A percentile compares a stretch with the other conserved stretches of the same genome.
These are phyloP conservation scores for Tuberolachnus salignus DNA, from an alignment of 2,888 invertebrate species.

Conservation along the genomic window DNA sequence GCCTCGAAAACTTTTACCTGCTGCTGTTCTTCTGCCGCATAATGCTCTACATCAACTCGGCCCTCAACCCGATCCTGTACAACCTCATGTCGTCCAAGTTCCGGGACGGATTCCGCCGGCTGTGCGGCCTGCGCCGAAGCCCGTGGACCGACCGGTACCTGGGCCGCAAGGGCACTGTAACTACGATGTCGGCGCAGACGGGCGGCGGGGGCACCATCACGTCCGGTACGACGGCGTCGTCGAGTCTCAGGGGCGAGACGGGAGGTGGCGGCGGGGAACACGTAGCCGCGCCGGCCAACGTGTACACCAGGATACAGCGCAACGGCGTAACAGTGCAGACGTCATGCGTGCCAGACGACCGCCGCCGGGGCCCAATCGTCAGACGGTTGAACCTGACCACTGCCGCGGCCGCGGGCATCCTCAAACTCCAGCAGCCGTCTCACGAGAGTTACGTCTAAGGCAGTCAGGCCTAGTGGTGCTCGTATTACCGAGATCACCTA, in stretches of 20 bases:
- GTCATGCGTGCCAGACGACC: constrained; percentile 50
- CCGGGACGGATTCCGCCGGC: constrained; percentile 82
- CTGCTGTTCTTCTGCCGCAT: constrained; percentile 83
- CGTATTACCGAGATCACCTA: no score
- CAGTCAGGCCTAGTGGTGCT: no score
- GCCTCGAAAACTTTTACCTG: constrained; percentile 80
- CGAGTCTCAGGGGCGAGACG: constrained; percentile 22
- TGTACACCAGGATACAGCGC: constrained; percentile 58
- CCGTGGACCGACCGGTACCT: constrained; percentile 65
- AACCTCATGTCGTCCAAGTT: constrained; percentile 92
- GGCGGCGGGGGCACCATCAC: constrained; percentile 58
- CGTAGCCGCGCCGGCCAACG: constrained; percentile 54
- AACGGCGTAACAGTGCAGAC: constrained; percentile 59
- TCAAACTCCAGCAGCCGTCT: neutral
- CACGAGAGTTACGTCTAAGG: constrained; percentile 51
- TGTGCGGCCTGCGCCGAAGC: constrained; percentile 66
- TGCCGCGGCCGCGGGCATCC: neutral
- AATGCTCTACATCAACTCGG: constrained; percentile 88
- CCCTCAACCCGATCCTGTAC: constrained; percentile 87
- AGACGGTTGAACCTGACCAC: constrained; percentile 58
- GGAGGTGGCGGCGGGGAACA: neutral
- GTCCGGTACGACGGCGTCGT: constrained; percentile 61
- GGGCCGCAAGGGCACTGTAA: constrained; percentile 72
- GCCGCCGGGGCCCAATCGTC: constrained; percentile 57
- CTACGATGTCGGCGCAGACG: constrained; percentile 69